Evolutionary conservation across 2,888 invertebrate genomes (phyloP).

Genomic region (Acanthosepion lycidas): DNA sequence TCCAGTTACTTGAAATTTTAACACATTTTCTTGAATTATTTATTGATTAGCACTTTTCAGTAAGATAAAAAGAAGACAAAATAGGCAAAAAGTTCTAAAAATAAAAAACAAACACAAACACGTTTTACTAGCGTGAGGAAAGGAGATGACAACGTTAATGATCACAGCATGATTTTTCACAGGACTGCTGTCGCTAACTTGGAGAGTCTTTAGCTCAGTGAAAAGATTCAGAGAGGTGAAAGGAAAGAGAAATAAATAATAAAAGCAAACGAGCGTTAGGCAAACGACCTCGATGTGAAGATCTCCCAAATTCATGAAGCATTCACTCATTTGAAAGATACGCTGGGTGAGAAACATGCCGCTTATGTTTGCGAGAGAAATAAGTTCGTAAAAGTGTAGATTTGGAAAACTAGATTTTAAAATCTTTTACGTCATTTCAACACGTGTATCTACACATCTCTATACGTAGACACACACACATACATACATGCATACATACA

Average conservation of each 20-base stretch:
- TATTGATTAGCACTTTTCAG: too few relatives aligned
- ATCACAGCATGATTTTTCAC: constrained; percentile 33
- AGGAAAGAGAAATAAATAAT: not conserved
- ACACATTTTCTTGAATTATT: too few relatives aligned
- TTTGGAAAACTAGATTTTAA: not conserved
- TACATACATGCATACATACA: too few relatives aligned
- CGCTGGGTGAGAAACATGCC: not conserved
- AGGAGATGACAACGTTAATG: not conserved
- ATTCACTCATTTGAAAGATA: not conserved
- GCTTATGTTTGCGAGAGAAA: not conserved
- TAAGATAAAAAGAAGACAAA: too few relatives aligned
- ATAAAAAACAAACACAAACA: too few relatives aligned
- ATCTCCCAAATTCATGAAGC: not conserved
- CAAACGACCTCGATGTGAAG: not conserved
- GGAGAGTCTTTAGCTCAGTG: constrained; percentile 38
- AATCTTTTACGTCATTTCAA: not conserved
- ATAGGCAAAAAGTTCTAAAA: too few relatives aligned
- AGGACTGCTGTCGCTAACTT: constrained; percentile 21
- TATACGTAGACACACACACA: too few relatives aligned
- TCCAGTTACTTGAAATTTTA: too few relatives aligned
- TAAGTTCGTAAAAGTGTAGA: not conserved
- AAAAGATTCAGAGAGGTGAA: constrained; percentile 8
- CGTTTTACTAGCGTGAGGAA: not conserved
- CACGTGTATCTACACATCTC: not conserved
- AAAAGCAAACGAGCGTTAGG: not conserved